Base-by-base conservation (phyloP, 2,113 vertebrate species). In the human (Homo sapiens) region DNA sequence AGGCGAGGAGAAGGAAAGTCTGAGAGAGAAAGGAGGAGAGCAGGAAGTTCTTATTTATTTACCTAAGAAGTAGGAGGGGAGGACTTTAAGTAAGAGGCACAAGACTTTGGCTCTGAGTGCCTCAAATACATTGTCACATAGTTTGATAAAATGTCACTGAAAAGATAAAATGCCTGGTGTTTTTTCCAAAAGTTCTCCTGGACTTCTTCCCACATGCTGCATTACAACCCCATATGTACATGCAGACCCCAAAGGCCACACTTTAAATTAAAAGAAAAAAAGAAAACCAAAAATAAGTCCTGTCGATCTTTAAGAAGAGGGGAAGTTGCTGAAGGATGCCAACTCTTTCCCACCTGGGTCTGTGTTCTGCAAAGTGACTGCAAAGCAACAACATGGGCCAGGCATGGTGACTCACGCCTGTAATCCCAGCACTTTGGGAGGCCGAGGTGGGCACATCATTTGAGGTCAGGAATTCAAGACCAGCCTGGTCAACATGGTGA, bases 141-240 rank as follows among this genome's bases (percentile, higher is more conserved):
- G 18, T 88, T 98, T 96, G 27, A 11, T n/a, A 88, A 45, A 22
- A 43, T 50, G 66, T 27, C n/a, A 64, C 40, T 68, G 14, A 48
- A 76, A 82, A 48, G 40, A 8, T 35, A 20, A 55, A 18, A 8
- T 35, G 27, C 13, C 73, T 50, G 55, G 23, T 61, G 22, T 22
- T n/a, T 32, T 89, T 59, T 70, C 38, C 22, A 70, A 61, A 4
- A 43, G 10, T 61, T 27, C 23, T 8, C 35, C 23, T 16, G 14
- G 25, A 23, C 11, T n/a, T 59, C 35, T 61, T 35, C 43, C 4
- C 8, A 6, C 61, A 86, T n/a, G 6, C 3, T 23, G 5, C 22
- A 38, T 40, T 48, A 55, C 8, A 68, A 22, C 14, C 13, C 25
- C 64, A 64, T 18, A 6, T 72, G 22, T 45, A 35, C 20, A 72